Percentiles rank a stretch among this genome's conserved stretches.
phyloP scores from a whole-genome alignment of 1,140 invertebrate genomes.

The Uloborus diversus region DNA sequence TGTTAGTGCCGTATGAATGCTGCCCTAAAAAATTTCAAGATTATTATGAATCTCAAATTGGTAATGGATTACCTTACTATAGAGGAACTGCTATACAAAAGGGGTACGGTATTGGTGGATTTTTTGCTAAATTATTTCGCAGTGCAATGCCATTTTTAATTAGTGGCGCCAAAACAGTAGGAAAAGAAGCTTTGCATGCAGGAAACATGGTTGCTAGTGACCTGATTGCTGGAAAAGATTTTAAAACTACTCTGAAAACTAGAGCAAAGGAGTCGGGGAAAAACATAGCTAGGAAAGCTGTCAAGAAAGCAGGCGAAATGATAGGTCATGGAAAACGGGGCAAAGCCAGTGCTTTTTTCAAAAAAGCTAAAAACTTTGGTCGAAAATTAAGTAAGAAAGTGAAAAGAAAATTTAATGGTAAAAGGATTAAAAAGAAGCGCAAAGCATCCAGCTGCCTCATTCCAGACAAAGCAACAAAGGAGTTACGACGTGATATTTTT shows the following conservation, averaged over 20 bases:
- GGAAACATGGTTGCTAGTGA: neutral
- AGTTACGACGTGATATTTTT: neutral
- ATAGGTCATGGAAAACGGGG: neutral
- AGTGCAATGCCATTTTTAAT: conserved; percentile 3
- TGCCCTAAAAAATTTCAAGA: conserved; percentile 4
- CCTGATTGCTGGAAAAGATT: neutral
- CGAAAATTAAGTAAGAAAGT: no score
- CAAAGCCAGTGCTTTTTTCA: no score
- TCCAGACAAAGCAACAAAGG: neutral
- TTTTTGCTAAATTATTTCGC: neutral
- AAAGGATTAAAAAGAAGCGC: no score
- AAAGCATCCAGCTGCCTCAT: no score
- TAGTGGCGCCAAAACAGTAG: conserved; percentile 7
- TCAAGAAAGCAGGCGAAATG: conserved; percentile 5
- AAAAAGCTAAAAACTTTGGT: no score
- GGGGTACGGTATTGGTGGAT: conserved; percentile 22
- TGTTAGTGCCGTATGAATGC: conserved; percentile 16
- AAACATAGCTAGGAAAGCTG: conserved; percentile 4
- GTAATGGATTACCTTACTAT: conserved; percentile 24
- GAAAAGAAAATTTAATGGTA: no score
- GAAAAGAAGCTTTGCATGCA: neutral
- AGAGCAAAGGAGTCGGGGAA: conserved; percentile 13
- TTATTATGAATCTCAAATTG: conserved; percentile 1
- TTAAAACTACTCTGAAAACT: neutral
- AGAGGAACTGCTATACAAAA: neutral